Conservation (phyloP, 2,113 vertebrate genomes). For the Sinocyclocheilus maitianheensis region DNA sequence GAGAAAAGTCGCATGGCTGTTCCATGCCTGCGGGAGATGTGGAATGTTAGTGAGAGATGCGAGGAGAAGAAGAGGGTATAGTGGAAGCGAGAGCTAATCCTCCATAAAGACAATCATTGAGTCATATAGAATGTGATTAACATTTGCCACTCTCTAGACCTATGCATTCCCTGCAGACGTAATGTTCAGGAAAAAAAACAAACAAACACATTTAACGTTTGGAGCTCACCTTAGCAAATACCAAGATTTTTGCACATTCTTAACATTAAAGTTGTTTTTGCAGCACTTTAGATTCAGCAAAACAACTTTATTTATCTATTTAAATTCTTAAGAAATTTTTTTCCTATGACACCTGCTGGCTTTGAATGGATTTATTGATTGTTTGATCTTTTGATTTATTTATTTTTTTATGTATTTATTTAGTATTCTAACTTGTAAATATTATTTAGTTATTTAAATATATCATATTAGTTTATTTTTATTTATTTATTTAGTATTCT, state of each 20-base stretch:
- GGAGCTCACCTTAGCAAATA: constrained; percentile 11
- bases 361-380: too few relatives aligned
- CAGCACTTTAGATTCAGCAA: too few relatives aligned
- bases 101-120: constrained; percentile 71
- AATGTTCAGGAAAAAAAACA: not conserved
- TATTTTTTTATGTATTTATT: not conserved
- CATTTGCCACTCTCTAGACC: not conserved
- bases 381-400: too few relatives aligned
- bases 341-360: too few relatives aligned
- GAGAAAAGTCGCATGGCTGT: constrained; percentile 67
- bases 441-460: not conserved
- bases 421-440: not conserved
- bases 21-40: constrained; percentile 50
- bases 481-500: too few relatives aligned
- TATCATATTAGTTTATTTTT: not conserved
- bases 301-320: too few relatives aligned
- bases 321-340: too few relatives aligned
- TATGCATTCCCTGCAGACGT: not conserved
- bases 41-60: constrained; percentile 59
- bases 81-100: constrained; percentile 42
- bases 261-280: not conserved
- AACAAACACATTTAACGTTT: not conserved
- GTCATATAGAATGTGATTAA: constrained; percentile 46
- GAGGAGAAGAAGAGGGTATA: constrained; percentile 46
- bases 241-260: not conserved